phyloP scores from a whole-genome alignment of 2,797 vertebrate species.

The Chlorospingus semifuscus region DNA sequence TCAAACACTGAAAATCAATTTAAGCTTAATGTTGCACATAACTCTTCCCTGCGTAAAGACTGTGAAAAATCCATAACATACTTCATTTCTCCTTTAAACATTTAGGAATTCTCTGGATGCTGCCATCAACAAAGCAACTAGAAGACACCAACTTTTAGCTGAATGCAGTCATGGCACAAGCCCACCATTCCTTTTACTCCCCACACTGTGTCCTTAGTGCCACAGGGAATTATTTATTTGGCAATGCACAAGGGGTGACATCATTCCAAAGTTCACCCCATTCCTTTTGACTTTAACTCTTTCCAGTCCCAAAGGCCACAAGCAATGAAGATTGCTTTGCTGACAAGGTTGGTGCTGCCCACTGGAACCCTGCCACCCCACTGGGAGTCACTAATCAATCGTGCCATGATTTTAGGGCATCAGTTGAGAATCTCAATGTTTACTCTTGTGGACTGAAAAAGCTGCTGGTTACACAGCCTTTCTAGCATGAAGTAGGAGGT shows the following conservation, averaged over 20 bases:
- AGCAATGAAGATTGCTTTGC: neutral
- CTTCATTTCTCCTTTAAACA: neutral
- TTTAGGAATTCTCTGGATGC: neutral
- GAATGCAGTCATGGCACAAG: neutral
- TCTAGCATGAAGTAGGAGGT: neutral
- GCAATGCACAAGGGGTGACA: fast-evolving
- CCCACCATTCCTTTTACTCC: neutral
- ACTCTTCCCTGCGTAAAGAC: neutral
- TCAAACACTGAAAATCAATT: slow-evolving; percentile 26
- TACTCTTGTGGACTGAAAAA: neutral
- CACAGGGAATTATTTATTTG: neutral
- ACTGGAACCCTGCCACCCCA: neutral
- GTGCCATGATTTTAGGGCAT: neutral
- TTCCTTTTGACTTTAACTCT: neutral
- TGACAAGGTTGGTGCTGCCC: neutral
- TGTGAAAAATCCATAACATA: neutral
- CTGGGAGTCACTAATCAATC: neutral
- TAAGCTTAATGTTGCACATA: slow-evolving; percentile 39
- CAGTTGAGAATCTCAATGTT: neutral
- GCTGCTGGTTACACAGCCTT: neutral
- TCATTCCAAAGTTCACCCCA: neutral
- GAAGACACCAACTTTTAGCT: neutral
- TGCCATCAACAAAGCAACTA: neutral
- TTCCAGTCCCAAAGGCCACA: neutral
- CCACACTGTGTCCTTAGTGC: neutral